Conservation (phyloP, 2,797 vertebrate species). For the Dicrostonyx torquatus region DNA sequence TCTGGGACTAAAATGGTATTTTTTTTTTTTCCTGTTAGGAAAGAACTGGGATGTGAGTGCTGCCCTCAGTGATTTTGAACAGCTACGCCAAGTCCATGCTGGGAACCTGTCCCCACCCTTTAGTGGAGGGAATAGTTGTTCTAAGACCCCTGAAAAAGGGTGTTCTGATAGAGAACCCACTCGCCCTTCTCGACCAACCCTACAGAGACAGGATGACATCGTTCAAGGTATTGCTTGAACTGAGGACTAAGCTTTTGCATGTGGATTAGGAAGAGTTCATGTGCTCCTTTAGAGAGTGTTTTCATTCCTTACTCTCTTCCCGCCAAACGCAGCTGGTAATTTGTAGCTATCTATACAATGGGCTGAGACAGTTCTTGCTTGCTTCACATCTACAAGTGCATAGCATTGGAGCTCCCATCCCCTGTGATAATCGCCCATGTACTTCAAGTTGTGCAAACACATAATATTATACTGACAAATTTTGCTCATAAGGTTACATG, state of each 20-base stretch:
- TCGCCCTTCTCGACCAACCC: slow-evolving; percentile 88
- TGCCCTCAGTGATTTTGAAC: slow-evolving; percentile 96
- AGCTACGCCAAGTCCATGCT: slow-evolving; percentile 95
- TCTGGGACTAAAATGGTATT: background rate
- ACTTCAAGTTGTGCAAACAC: slow-evolving; percentile 28
- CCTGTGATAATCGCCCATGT: background rate
- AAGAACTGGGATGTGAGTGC: slow-evolving; percentile 98
- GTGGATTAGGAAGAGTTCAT: background rate
- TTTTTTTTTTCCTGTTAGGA: slow-evolving; percentile 84
- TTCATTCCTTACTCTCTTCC: background rate
- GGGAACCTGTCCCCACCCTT: slow-evolving; percentile 88
- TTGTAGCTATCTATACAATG: background rate
- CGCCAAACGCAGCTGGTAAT: background rate
- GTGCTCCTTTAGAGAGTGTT: background rate
- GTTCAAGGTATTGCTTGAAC: slow-evolving; percentile 91
- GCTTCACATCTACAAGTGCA: slow-evolving; percentile 18
- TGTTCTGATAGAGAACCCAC: slow-evolving; percentile 88
- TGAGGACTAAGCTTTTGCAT: background rate
- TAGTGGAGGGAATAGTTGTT: slow-evolving; percentile 82
- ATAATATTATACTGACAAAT: background rate
- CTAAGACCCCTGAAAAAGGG: slow-evolving; percentile 86
- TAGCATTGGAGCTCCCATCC: background rate
- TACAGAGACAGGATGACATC: slow-evolving; percentile 95
- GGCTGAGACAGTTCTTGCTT: background rate
- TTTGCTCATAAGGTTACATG: background rate